phyloP scores from a whole-genome alignment of 2,888 invertebrate genomes.

The Drosophila rellima region DNA sequence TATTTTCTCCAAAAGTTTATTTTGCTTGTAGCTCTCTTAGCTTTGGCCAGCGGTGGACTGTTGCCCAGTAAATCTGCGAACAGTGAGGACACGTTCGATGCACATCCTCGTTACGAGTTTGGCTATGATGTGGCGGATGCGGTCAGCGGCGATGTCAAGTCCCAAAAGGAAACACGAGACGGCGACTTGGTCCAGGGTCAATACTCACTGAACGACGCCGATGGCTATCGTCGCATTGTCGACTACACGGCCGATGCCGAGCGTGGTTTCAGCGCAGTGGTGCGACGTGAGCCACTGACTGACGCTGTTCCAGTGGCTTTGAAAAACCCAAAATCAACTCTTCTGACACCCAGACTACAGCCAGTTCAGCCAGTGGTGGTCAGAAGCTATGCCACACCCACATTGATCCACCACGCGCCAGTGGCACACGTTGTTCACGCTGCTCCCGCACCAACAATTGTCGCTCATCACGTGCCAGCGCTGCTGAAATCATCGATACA shows the following conservation, averaged over 20 bases:
- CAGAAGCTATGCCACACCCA: conserved; percentile 64
- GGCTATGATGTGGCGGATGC: conserved; percentile 86
- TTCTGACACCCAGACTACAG: conserved; percentile 33
- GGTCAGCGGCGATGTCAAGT: conserved; percentile 86
- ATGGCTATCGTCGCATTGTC: conserved; percentile 87
- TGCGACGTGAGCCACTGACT: conserved; percentile 86
- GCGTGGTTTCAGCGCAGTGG: conserved; percentile 87
- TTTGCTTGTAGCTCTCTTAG: conserved; percentile 62
- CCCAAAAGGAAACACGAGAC: conserved; percentile 86
- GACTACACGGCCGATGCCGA: conserved; percentile 87
- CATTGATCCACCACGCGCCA: conserved; percentile 76
- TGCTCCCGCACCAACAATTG: conserved; percentile 55
- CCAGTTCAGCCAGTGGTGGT: conserved; percentile 58
- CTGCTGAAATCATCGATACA: conserved; percentile 67
- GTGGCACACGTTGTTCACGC: conserved; percentile 67
- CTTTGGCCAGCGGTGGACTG: conserved; percentile 71
- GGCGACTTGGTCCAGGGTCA: conserved; percentile 87
- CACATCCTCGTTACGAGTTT: conserved; percentile 86
- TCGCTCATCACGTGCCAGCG: conserved; percentile 70
- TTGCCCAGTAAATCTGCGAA: conserved; percentile 57
- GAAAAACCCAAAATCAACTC: conserved; percentile 25
- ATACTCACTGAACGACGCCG: conserved; percentile 87
- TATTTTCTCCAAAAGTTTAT: conserved; percentile 27
- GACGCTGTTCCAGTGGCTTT: conserved; percentile 47
- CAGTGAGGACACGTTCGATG: conserved; percentile 76